These are phyloP conservation scores for Leptoclinus maculatus DNA, from an alignment of 2,797 vertebrate genomes.

Conservation along the genomic window DNA sequence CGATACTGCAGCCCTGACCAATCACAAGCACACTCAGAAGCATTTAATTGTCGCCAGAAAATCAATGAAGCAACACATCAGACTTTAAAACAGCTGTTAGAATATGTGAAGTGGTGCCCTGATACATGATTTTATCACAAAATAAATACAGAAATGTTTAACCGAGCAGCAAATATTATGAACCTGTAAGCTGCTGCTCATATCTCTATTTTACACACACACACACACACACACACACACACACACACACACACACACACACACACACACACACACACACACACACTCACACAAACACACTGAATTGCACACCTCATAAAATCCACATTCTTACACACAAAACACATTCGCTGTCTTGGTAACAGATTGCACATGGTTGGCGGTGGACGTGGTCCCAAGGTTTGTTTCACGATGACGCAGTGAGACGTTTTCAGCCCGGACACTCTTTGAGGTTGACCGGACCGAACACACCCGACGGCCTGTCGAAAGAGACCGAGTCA, in stretches of 20 bases:
- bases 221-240: slow-evolving; percentile 22
- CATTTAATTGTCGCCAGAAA: slow-evolving; percentile 52
- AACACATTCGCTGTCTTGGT: slow-evolving; percentile 77
- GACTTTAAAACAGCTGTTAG: slow-evolving; percentile 40
- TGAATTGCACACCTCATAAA: slow-evolving; percentile 41
- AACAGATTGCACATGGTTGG: slow-evolving; percentile 81
- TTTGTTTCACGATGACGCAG: slow-evolving; percentile 34
- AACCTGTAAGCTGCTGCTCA: slow-evolving; percentile 50
- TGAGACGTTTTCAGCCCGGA: slow-evolving; percentile 81
- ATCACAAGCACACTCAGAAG: slow-evolving; percentile 62
- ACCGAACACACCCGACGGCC: slow-evolving; percentile 84
- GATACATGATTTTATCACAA: slow-evolving; percentile 59
- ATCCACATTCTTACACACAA: slow-evolving; percentile 59
- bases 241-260: slow-evolving; percentile 22
- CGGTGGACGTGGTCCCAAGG: slow-evolving; percentile 75
- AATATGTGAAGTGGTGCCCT: slow-evolving; percentile 47
- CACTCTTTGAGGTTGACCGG: slow-evolving; percentile 90
- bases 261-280: slow-evolving; percentile 25
- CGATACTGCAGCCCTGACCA: slow-evolving; percentile 34
- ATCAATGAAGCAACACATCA: slow-evolving; percentile 44
- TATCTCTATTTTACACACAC: slow-evolving; percentile 33
- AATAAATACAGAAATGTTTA: slow-evolving; percentile 81
- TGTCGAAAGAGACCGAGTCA: slow-evolving; percentile 79
- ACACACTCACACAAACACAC: slow-evolving; percentile 14
- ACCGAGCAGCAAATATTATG: slow-evolving; percentile 56